Base-by-base conservation (phyloP, 2,888 invertebrate genomes). In the Colletes collaris region DNA sequence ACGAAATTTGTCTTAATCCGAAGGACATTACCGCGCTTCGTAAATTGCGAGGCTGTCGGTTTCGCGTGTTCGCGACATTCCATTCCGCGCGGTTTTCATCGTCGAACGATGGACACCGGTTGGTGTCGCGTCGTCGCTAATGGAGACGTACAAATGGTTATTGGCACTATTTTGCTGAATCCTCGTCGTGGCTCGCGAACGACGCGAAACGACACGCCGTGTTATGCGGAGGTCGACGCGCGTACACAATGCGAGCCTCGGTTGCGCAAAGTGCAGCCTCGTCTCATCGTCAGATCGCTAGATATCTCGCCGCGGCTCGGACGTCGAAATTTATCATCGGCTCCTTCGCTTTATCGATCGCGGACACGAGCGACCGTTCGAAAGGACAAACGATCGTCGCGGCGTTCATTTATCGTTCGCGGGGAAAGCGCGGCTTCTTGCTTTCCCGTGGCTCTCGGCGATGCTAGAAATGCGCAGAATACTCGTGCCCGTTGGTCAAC, bases 111-210 rank as follows among this genome's bases (percentile, higher is more conserved):
- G 76, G 69, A 56, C 77, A 65, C 68, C 16, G 70, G 46, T 64
- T 53, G 59, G 8, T 40, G 40, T 40, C 40, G 40, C 46, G 35
- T 60, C 46, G 35, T 49, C 58, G 72, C 72, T 80, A 83, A 84
- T 84, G 83, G 83, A 84, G 83, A 81, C 75, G 70, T 84, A 75
- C 76, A 27, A 67, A 67, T 62, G 67, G 71, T 79, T 79, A 81
- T 79, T 65, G 70, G 58, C 66, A 68, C 70, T 73, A 79, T 81
- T 81, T 62, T 63, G 60, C 50, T 49, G 58, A 74, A 44, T 70
- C 6, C 65, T 44, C 56, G 60, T 37, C 50, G 67, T 19, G 53
- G 52, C 67, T 55, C 66, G 69, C 8, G 56, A 50, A 13, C 71
- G 37, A 35, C 37, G 56, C 37, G 56, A 55, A 60, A 64, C 78